A percentile compares a stretch with the other conserved stretches of the same genome.
Evolutionary conservation across 1,140 invertebrate species (phyloP).

Genomic region (Drosophila obscura): DNA sequence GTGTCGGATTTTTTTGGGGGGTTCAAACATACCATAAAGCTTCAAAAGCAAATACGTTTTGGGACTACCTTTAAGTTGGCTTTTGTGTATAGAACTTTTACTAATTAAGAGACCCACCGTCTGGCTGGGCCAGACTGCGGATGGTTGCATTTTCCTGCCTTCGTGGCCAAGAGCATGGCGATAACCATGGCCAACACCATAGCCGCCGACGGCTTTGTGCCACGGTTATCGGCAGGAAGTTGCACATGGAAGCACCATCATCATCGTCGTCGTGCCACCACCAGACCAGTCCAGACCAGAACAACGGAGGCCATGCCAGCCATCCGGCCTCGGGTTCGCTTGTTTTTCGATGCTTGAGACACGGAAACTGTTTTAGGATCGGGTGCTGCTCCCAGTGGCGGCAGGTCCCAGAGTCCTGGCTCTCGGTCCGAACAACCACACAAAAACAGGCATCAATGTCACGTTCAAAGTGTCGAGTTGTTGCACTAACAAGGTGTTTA

Average conservation of each 20-base stretch:
- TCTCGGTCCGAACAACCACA: slow-evolving; percentile 10
- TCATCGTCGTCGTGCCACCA: slow-evolving; percentile 14
- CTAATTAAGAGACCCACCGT: slow-evolving; percentile 53
- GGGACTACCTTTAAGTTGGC: slow-evolving; percentile 13
- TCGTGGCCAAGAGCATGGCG: slow-evolving; percentile 55
- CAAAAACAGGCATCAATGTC: slow-evolving; percentile 82
- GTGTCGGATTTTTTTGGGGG: slow-evolving; percentile 41
- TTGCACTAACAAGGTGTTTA: slow-evolving; percentile 79
- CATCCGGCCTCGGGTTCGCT: slow-evolving; percentile 32
- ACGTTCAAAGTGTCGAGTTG: slow-evolving; percentile 76
- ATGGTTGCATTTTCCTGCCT: slow-evolving; percentile 36
- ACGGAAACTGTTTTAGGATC: slow-evolving; percentile 66
- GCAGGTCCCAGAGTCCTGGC: slow-evolving; percentile 5
- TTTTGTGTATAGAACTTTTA: background rate
- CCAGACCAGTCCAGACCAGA: slow-evolving; percentile 26
- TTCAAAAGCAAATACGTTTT: slow-evolving; percentile 5
- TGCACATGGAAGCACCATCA: slow-evolving; percentile 64
- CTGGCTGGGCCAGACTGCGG: slow-evolving; percentile 28
- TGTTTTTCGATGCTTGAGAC: slow-evolving; percentile 70
- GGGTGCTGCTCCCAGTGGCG: slow-evolving; percentile 7
- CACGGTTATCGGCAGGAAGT: slow-evolving; percentile 73
- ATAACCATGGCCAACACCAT: slow-evolving; percentile 50
- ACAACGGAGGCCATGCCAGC: slow-evolving; percentile 29
- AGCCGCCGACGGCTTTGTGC: slow-evolving; percentile 39
- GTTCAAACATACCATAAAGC: slow-evolving; percentile 13